phyloP scores from a whole-genome alignment of 2,113 vertebrate species.

The Hypomesus transpacificus region DNA sequence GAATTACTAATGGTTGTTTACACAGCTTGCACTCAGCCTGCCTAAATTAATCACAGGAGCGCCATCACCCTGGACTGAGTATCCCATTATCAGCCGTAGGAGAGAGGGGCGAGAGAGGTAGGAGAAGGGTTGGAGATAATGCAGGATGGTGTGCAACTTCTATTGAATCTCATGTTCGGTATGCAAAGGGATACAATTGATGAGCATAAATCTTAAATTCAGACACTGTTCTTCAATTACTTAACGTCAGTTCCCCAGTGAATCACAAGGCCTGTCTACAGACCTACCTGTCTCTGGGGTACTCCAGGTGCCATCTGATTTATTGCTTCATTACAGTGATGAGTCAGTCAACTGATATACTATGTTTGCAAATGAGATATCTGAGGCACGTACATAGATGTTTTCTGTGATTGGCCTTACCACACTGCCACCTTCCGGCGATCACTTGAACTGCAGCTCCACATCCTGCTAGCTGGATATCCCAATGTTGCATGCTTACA shows the following conservation, averaged over 20 bases:
- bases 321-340: neutral
- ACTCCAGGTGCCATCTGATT: neutral
- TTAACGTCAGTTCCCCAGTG: neutral
- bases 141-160: too few species aligned
- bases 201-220: too few species aligned
- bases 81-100: conserved; percentile 33
- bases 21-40: conserved; percentile 64
- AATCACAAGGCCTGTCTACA: neutral
- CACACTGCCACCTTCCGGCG: conserved; percentile 53
- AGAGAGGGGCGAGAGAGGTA: conserved; percentile 33
- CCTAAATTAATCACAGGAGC: conserved; percentile 64
- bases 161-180: too few species aligned
- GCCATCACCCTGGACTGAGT: conserved; percentile 47
- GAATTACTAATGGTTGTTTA: conserved; percentile 74
- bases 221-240: too few species aligned
- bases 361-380: neutral
- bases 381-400: neutral
- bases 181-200: too few species aligned
- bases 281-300: neutral
- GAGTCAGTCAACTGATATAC: neutral
- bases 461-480: too few species aligned
- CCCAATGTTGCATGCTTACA: neutral
- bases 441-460: neutral
- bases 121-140: conserved; percentile 2
- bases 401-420: neutral